These are phyloP conservation scores for Macaca fascicularis DNA, from an alignment of 2,113 vertebrate species.

Conservation along the genomic window DNA sequence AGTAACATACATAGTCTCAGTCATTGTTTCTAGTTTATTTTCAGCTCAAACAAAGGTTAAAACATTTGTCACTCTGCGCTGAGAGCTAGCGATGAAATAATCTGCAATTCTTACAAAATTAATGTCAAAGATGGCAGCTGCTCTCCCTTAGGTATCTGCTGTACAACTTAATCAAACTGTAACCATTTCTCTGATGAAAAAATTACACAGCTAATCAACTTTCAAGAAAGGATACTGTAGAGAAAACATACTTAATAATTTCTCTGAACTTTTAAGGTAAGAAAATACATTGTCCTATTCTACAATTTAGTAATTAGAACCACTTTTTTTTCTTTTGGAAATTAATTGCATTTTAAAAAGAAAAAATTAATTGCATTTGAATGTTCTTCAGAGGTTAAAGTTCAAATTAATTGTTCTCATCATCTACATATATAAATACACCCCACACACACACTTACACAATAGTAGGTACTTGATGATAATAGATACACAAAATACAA, in stretches of 20 bases:
- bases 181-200: conserved; percentile 53
- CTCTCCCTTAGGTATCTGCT: conserved; percentile 39
- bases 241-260: conserved; percentile 48
- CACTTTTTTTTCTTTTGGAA: conserved; percentile 30
- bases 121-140: conserved; percentile 54
- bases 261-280: conserved; percentile 40
- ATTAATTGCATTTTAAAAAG: neutral
- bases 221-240: conserved; percentile 44
- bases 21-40: conserved; percentile 53
- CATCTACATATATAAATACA: neutral
- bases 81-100: conserved; percentile 69
- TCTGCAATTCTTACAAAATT: conserved; percentile 70
- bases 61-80: conserved; percentile 29
- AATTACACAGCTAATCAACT: conserved; percentile 58
- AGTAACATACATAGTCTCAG: neutral
- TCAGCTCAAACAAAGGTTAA: conserved; percentile 51
- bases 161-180: conserved; percentile 56
- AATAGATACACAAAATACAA: conserved; percentile 36
- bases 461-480: neutral
- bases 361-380: conserved; percentile 8
- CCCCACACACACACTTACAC: neutral
- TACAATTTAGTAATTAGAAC: conserved; percentile 17
- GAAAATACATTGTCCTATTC: conserved; percentile 10
- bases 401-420: conserved; percentile 15
- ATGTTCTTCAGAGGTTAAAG: conserved; percentile 18